A percentile compares a stretch with the other conserved stretches of the same genome.
phyloP scores from a whole-genome alignment of 2,797 vertebrate species.

The Hippocampus kuda region DNA sequence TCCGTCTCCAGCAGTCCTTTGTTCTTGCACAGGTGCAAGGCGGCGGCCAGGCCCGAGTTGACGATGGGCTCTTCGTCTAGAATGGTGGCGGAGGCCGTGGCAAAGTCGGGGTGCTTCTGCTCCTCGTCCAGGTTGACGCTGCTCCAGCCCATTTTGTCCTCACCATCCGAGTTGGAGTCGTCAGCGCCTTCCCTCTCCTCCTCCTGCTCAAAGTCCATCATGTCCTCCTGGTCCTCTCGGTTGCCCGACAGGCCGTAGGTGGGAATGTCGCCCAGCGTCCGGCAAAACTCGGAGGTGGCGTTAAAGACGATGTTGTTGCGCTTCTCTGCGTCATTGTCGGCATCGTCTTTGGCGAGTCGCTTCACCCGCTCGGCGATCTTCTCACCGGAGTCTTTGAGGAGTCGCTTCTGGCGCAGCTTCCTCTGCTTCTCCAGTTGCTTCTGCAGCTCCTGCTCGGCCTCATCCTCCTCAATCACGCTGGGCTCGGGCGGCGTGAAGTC shows the following conservation, averaged over 20 bases:
- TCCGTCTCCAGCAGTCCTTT: conserved; percentile 88
- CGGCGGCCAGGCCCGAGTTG: conserved; percentile 79
- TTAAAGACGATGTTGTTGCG: conserved; percentile 85
- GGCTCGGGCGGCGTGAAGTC: conserved; percentile 44
- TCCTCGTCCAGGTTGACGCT: conserved; percentile 85
- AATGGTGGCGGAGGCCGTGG: conserved; percentile 82
- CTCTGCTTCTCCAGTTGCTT: conserved; percentile 88
- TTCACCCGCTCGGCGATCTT: conserved; percentile 73
- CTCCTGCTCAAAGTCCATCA: conserved; percentile 85
- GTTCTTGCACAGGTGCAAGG: conserved; percentile 83
- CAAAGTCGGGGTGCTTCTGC: conserved; percentile 76
- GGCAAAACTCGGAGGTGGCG: conserved; percentile 87
- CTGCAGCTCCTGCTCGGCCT: conserved; percentile 82
- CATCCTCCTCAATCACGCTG: conserved; percentile 75
- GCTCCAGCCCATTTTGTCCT: conserved; percentile 88
- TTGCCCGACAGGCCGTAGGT: conserved; percentile 88
- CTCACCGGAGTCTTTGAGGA: conserved; percentile 76
- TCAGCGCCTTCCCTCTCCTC: conserved; percentile 74
- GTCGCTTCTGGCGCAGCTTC: conserved; percentile 72
- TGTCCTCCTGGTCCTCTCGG: conserved; percentile 85
- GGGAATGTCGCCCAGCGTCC: conserved; percentile 86
- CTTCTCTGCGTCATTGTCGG: conserved; percentile 69
- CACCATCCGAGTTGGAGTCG: conserved; percentile 74
- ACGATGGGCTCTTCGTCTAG: conserved; percentile 91
- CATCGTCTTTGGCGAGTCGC: conserved; percentile 38